phyloP scores from a whole-genome alignment of 2,797 vertebrate species.

The Epinephelus coioides region DNA sequence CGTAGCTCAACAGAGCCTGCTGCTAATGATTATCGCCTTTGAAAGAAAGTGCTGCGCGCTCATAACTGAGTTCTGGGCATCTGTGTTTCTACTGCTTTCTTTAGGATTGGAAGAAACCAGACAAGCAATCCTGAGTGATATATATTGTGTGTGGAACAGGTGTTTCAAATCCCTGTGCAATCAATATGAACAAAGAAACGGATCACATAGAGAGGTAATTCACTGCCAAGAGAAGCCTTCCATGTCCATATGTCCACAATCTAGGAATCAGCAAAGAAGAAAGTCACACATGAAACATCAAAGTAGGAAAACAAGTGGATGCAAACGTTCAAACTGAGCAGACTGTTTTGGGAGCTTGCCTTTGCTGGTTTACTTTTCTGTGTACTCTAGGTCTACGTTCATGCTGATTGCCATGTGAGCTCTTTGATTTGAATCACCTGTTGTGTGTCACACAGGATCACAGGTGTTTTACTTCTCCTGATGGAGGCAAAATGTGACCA shows the following conservation, averaged over 20 bases:
- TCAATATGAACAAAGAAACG: not conserved
- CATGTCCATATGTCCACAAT: not conserved
- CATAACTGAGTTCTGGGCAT: not conserved
- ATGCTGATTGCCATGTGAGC: too few species aligned
- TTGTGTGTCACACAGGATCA: not conserved
- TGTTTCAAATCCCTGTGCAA: slow-evolving; percentile 12
- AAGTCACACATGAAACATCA: not conserved
- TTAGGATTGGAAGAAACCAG: not conserved
- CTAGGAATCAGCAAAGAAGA: not conserved
- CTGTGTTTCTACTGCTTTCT: not conserved
- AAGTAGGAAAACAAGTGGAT: not conserved
- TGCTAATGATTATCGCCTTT: not conserved
- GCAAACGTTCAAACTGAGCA: not conserved
- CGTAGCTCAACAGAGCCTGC: not conserved
- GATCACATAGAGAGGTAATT: not conserved
- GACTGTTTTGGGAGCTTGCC: not conserved
- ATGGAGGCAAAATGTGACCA: not conserved
- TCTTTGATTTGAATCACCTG: slow-evolving; percentile 4
- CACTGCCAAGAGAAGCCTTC: not conserved
- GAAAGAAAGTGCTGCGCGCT: not conserved
- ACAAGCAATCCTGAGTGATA: not conserved
- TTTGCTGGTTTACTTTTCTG: not conserved
- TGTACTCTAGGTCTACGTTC: not conserved
- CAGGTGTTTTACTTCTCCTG: not conserved
- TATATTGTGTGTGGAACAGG: not conserved